Conservation (phyloP, 2,113 vertebrate species). For the Misgurnus anguillicaudatus region DNA sequence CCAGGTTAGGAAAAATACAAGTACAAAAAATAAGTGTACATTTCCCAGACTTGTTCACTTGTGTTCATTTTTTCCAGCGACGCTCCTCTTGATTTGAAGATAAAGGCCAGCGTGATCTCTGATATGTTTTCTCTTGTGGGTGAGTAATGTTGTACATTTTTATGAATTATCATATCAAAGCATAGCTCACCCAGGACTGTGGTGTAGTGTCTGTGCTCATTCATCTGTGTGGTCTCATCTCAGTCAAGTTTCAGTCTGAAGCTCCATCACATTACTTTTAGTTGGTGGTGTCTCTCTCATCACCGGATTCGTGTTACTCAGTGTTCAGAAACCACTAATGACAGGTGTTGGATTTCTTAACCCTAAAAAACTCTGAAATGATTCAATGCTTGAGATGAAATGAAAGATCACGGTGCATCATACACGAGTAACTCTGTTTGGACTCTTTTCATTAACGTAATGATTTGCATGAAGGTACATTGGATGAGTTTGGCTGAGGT, state of each 20-base stretch:
- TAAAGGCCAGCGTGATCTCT: conserved; percentile 98
- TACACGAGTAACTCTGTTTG: conserved; percentile 10
- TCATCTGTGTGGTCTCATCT: too few relatives aligned
- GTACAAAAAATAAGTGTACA: too few relatives aligned
- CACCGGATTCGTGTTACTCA: conserved; percentile 35
- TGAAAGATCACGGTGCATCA: background rate
- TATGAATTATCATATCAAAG: background rate
- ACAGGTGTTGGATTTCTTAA: conserved; percentile 58
- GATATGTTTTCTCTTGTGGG: conserved; percentile 99
- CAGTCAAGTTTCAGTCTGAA: too few relatives aligned
- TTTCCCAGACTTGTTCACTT: too few relatives aligned
- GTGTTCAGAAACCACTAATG: conserved; percentile 39
- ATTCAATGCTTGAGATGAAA: conserved; percentile 56
- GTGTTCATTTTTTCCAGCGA: conserved; percentile 75
- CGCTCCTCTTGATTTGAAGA: conserved; percentile 95
- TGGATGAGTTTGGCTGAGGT: conserved; percentile 32
- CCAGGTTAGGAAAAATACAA: too few relatives aligned
- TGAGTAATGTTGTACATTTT: conserved; percentile 71
- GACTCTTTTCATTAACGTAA: conserved; percentile 63
- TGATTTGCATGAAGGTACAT: conserved; percentile 50
- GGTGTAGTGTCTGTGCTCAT: too few relatives aligned
- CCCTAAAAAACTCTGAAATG: conserved; percentile 48
- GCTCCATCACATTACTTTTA: too few relatives aligned
- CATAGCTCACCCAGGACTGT: too few relatives aligned
- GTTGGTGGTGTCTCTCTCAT: conserved; percentile 8